Evolutionary conservation across 2,113 vertebrate genomes (phyloP).

Genomic region (Panthera uncia): DNA sequence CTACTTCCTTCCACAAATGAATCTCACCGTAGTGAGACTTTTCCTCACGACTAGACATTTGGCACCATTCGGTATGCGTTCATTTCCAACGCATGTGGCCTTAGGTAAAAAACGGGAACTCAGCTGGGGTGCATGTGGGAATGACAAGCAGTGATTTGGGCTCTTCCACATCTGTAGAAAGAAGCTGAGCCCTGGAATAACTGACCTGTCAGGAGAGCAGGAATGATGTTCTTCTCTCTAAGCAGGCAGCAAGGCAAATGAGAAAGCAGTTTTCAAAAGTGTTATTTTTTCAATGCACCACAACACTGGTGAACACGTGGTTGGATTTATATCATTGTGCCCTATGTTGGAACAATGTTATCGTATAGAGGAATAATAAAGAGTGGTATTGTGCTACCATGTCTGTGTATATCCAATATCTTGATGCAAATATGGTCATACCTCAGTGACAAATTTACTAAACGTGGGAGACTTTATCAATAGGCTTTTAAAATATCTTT

Average conservation of each 20-base stretch:
- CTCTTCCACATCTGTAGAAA: conserved; percentile 84
- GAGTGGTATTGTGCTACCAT: background rate
- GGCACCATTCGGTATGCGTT: conserved; percentile 85
- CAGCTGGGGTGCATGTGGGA: conserved; percentile 82
- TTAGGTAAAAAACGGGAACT: conserved; percentile 85
- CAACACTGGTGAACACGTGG: conserved; percentile 71
- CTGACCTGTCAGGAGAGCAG: conserved; percentile 94
- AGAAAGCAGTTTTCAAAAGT: conserved; percentile 87
- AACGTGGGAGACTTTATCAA: background rate
- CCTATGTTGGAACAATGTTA: conserved; percentile 61
- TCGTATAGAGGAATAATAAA: conserved; percentile 35
- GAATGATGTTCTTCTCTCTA: conserved; percentile 83
- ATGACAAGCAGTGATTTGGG: conserved; percentile 89
- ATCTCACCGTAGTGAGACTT: conserved; percentile 80
- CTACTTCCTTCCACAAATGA: conserved; percentile 77
- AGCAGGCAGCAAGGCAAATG: conserved; percentile 88
- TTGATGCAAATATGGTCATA: background rate
- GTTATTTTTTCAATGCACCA: conserved; percentile 86
- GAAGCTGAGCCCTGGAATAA: conserved; percentile 89
- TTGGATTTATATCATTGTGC: conserved; percentile 78
- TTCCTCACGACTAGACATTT: conserved; percentile 86
- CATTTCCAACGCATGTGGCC: conserved; percentile 87
- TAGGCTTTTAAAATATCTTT: background rate
- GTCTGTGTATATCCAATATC: background rate
- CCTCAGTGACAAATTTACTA: background rate